Evolutionary conservation across 2,797 vertebrate genomes (phyloP).

Genomic region (Enteromius radiatus): DNA sequence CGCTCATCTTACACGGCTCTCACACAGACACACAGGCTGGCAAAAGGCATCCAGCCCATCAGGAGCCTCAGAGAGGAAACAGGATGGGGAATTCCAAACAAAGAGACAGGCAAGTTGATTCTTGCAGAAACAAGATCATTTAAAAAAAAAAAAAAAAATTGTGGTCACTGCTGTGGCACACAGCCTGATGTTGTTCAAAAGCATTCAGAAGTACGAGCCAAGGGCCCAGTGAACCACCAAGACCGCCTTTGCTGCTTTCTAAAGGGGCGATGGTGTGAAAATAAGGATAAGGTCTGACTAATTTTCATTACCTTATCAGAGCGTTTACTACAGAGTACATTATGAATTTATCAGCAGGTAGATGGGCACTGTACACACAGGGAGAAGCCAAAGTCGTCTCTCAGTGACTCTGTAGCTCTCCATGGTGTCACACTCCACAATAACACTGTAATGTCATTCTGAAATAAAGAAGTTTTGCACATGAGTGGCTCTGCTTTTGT

Average conservation of each 20-base stretch:
- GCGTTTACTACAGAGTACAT: slow-evolving; percentile 56
- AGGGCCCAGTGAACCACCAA: neutral
- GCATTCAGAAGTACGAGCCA: slow-evolving; percentile 6
- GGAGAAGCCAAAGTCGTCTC: slow-evolving; percentile 57
- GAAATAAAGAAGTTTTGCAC: slow-evolving; percentile 66
- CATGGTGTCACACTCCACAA: slow-evolving; percentile 63
- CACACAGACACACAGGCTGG: slow-evolving; percentile 15
- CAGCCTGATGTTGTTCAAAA: slow-evolving; percentile 31
- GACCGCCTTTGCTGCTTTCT: neutral
- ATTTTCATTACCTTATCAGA: slow-evolving; percentile 54
- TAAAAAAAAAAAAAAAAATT: too few relatives aligned
- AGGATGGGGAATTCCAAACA: slow-evolving; percentile 56
- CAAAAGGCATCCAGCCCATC: slow-evolving; percentile 44
- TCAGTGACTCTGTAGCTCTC: slow-evolving; percentile 53
- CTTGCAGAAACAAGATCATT: slow-evolving; percentile 55
- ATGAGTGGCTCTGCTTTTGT: slow-evolving; percentile 64
- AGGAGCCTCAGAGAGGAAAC: slow-evolving; percentile 47
- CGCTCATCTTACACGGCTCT: slow-evolving; percentile 76
- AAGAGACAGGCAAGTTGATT: slow-evolving; percentile 60
- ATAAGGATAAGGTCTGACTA: slow-evolving; percentile 41
- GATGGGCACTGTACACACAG: slow-evolving; percentile 50
- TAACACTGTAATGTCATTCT: slow-evolving; percentile 66
- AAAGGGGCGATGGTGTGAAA: neutral
- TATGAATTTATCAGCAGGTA: slow-evolving; percentile 49
- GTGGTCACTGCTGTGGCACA: slow-evolving; percentile 51